phyloP scores from a whole-genome alignment of 2,113 vertebrate genomes.

The Misgurnus mizolepis region DNA sequence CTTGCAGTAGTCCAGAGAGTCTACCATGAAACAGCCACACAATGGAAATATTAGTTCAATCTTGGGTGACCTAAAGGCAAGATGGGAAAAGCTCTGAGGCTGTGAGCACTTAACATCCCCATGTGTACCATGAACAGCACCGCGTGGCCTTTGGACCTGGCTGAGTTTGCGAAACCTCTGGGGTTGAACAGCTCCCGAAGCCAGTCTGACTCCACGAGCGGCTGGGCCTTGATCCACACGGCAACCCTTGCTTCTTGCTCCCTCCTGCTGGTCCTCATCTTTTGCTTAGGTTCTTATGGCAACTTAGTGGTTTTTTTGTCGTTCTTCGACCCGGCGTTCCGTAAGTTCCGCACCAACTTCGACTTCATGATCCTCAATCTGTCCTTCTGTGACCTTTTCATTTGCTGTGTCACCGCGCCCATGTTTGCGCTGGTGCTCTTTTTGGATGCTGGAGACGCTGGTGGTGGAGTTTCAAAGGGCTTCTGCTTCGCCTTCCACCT shows the following conservation, averaged over 20 bases:
- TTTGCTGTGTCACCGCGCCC: conserved; percentile 89
- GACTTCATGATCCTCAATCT: conserved; percentile 98
- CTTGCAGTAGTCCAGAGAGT: conserved; percentile 29
- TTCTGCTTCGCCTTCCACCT: conserved; percentile 96
- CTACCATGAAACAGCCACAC: neutral
- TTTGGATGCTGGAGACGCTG: conserved; percentile 72
- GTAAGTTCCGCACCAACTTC: conserved; percentile 95
- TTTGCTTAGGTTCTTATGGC: conserved; percentile 92
- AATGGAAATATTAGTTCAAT: conserved; percentile 9
- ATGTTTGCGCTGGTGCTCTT: conserved; percentile 91
- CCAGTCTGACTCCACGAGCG: conserved; percentile 54
- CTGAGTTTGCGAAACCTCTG: conserved; percentile 66
- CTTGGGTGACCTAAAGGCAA: conserved; percentile 46
- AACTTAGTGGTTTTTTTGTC: conserved; percentile 95
- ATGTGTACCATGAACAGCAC: conserved; percentile 83
- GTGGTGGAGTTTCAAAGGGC: conserved; percentile 76
- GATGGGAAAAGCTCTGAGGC: conserved; percentile 51
- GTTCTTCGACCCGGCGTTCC: conserved; percentile 92
- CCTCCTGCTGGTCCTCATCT: conserved; percentile 84
- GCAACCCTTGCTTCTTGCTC: conserved; percentile 87
- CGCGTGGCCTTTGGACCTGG: conserved; percentile 69
- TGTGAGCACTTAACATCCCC: conserved; percentile 37
- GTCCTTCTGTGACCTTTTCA: conserved; percentile 94
- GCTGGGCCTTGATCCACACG: conserved; percentile 79
- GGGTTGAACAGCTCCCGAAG: conserved; percentile 65